Evolutionary conservation across 2,888 invertebrate genomes (phyloP), one percentile per base, ranked within the genome.

Genomic region (Drosophila lacicola): DNA sequence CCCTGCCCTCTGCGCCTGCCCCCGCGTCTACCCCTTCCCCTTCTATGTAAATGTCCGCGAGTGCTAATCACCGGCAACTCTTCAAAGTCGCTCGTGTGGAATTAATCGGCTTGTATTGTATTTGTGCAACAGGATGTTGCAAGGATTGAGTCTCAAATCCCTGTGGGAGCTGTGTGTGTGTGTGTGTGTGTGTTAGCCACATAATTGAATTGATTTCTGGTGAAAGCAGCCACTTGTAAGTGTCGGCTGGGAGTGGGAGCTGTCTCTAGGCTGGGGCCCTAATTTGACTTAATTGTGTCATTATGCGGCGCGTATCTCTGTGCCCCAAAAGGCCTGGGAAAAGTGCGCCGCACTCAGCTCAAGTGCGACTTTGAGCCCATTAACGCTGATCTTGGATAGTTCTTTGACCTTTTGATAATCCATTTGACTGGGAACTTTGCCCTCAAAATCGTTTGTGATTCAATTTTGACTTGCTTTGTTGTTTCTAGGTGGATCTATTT

Each of bases 21-120:
- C 50, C 17, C 17, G 17, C 1, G 0, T 17, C 11, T 4, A 2
- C 34, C 34, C 4, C 41, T 19, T 14, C 17, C 14, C 10, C 21
- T 33, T 9, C 17, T 41, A 36, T 72, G 80, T 63, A 50, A 70
- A 79, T 65, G 64, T 29, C 36, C 37, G 25, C 72, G 82, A 67
- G 41, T 65, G 78, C 89, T 91, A 91, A 92, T 91, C 90, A 90
- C 85, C 84, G 76, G 71, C 74, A 60, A 88, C 91, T 90, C 90
- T 91, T 91, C 84, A 78, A 80, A 81, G 54, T 74, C 83, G 84
- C 78, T 89, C 91, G 86, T 87, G 90, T 90, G 89, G 81, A 80
- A 90, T 69, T 84, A 85, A 91, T 84, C 64, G 56, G 69, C 66
- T 29, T 29, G 29, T 29, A 90, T 90, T 85, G 90, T 85, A 25